A percentile compares a stretch with the other conserved stretches of the same genome.
Conservation (phyloP, 2,888 invertebrate species). For the Athalia rosae region DNA sequence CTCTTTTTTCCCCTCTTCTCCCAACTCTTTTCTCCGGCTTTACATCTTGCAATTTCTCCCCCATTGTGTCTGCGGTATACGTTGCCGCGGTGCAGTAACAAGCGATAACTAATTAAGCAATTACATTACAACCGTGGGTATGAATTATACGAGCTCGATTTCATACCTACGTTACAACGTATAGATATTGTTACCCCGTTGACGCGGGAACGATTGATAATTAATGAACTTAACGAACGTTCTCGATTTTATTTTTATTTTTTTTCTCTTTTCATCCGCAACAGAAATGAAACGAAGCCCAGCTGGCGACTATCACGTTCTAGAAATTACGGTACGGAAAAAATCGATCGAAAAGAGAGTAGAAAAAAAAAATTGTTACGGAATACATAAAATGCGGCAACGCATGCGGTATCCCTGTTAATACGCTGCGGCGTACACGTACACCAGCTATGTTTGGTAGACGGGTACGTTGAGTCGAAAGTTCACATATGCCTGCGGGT, state of each 20-base stretch:
- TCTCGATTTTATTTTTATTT: neutral
- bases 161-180: neutral
- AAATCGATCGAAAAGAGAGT: too few species aligned
- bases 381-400: neutral
- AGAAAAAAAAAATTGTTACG: neutral
- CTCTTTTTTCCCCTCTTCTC: conserved; percentile 1
- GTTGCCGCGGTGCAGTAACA: neutral
- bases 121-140: conserved; percentile 25
- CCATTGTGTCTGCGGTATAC: neutral
- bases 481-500: conserved; percentile 44
- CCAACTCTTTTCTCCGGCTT: neutral
- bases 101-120: conserved; percentile 22
- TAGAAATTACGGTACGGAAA: too few species aligned
- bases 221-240: conserved; percentile 4
- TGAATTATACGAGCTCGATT: neutral
- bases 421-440: conserved; percentile 4
- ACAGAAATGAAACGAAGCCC: neutral
- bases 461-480: conserved; percentile 41
- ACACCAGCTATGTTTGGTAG: too few species aligned
- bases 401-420: conserved; percentile 11
- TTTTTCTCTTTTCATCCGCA: neutral
- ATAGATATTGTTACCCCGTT: conserved; percentile 7
- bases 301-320: too few species aligned
- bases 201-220: conserved; percentile 29
- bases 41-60: neutral